These are phyloP conservation scores for Synodontis membranacea DNA, from an alignment of 2,113 vertebrate species.

Conservation along the genomic window DNA sequence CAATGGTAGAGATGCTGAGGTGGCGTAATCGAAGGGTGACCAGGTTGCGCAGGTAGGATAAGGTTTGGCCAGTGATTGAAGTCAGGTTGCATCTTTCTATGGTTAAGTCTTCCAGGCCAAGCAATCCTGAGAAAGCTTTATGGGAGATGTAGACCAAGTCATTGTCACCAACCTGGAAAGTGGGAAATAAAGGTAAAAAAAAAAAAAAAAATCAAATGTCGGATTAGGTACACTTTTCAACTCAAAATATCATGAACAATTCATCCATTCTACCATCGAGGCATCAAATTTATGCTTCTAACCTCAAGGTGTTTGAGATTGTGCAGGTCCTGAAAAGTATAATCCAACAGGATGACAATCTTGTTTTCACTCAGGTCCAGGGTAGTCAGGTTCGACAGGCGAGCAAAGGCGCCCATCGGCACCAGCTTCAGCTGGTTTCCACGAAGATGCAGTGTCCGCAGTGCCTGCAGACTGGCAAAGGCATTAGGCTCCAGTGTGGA, in stretches of 20 bases:
- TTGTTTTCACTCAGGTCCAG: conserved; percentile 97
- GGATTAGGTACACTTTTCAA: neutral
- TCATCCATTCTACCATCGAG: neutral
- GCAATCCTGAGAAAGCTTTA: conserved; percentile 87
- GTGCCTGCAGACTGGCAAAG: conserved; percentile 83
- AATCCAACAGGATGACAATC: conserved; percentile 93
- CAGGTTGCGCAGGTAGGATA: conserved; percentile 89
- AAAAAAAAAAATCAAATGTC: neutral
- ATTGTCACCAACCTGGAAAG: conserved; percentile 79
- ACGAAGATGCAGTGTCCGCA: conserved; percentile 83
- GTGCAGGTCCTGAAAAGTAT: conserved; percentile 89
- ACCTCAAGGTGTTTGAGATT: conserved; percentile 87
- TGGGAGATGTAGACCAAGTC: conserved; percentile 97
- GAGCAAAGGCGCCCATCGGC: conserved; percentile 87
- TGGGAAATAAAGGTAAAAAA: neutral
- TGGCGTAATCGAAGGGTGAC: conserved; percentile 86
- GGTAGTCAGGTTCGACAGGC: conserved; percentile 87
- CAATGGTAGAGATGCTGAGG: conserved; percentile 83
- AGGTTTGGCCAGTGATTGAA: conserved; percentile 85
- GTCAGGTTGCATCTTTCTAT: conserved; percentile 94
- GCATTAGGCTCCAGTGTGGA: conserved; percentile 90
- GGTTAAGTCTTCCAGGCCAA: conserved; percentile 86
- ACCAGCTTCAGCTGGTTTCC: conserved; percentile 93
- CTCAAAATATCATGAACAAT: neutral
- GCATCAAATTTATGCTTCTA: conserved; percentile 66